These are phyloP conservation scores for Notiomystis cincta DNA, from an alignment of 2,113 vertebrate species.

Conservation along the genomic window DNA sequence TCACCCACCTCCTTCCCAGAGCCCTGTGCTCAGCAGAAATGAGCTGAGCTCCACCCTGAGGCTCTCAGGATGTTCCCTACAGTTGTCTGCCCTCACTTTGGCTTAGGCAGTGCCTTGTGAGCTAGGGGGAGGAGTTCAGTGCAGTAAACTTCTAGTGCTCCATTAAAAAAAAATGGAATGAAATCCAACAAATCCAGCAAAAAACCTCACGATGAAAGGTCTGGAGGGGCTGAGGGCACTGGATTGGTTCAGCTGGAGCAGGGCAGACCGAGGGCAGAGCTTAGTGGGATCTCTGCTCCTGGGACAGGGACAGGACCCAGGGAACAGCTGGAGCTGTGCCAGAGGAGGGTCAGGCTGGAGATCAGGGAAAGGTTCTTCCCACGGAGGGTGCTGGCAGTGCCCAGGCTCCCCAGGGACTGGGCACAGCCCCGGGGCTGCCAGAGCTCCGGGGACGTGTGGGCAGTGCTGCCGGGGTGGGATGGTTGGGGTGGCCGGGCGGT, in stretches of 20 bases:
- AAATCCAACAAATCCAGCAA: background rate
- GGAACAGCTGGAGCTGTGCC: background rate
- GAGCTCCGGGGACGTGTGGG: background rate
- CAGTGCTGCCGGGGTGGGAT: fast-evolving
- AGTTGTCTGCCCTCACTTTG: background rate
- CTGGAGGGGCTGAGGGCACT: background rate
- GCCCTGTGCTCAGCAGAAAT: background rate
- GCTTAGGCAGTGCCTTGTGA: background rate
- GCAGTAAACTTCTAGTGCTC: background rate
- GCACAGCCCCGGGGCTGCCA: background rate
- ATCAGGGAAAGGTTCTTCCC: background rate
- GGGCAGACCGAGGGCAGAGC: background rate
- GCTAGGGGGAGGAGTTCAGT: background rate
- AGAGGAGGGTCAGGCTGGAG: background rate
- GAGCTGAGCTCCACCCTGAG: background rate
- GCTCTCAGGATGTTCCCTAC: background rate
- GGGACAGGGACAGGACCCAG: background rate
- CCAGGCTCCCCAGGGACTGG: background rate
- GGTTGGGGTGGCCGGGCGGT: background rate
- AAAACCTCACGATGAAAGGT: fast-evolving
- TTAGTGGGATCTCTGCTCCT: background rate
- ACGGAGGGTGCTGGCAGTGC: background rate
- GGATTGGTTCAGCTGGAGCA: background rate
- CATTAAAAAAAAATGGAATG: background rate
- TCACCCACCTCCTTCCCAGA: background rate